Base-by-base conservation (phyloP, 1,140 invertebrate species). In the Trichonephila clavata region DNA sequence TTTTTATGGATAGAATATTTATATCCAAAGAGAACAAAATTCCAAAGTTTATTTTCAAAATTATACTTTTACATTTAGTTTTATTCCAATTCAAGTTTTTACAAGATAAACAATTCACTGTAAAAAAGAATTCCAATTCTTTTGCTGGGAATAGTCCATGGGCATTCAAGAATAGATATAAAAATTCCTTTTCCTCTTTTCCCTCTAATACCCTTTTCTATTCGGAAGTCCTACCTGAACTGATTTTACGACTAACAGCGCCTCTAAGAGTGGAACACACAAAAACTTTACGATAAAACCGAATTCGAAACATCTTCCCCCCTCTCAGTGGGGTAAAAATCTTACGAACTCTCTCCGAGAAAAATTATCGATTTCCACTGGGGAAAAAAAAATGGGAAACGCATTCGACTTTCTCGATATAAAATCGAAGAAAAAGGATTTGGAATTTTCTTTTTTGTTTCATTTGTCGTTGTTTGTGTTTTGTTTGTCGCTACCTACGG, bases 241-340 rank as follows among this genome's bases (percentile, higher is more conserved):
- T 50, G 57, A 84, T 84, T 84, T 84, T 84, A 84, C 57, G 57
- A 21, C 81, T 43, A 84, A 59, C 81, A n/a, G 16, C 24, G 50
- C 50, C 32, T 59, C 81, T 8, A 50, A 24, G 24, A 50, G 81
- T 24, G 81, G 57, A 84, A 84, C 81, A 59, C 81, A 32, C 50
- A 84, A 84, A 77, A 77, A 84, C 43, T 84, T 84, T 84, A 59
- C 81, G 21, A 84, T 84, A 84, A 84, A 84, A 84, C 57, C 43
- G 8, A 43, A 84, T 84, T 84, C 43, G 57, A 32, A 39, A 21
- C 43, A 84, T 84, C 81, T 10, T 84, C n/a, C 13, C 24, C 21
- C 4, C 21, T n/a, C 68, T 32, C 71, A 16, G 71, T 77, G 71
- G 71, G 32, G 27, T 20, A 77, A 77, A 77, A 77, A 77, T 77